A percentile compares a stretch with the other conserved stretches of the same genome.
Evolutionary conservation across 2,888 invertebrate species (phyloP).

Genomic region (Notodromas monacha): DNA sequence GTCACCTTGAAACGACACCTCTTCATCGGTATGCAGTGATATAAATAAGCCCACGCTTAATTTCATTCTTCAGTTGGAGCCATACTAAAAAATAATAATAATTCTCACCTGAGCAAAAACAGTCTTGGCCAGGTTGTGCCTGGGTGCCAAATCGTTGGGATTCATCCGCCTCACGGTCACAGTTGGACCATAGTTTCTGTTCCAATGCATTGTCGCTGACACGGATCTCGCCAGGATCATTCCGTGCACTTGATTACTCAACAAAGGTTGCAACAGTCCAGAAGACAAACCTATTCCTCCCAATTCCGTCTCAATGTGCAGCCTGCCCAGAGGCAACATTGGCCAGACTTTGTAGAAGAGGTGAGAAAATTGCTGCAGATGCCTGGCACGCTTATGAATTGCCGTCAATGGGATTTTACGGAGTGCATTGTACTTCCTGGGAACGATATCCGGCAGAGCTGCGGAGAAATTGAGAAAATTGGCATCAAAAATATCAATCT

Average conservation of each 20-base stretch:
- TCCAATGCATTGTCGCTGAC: slow-evolving; percentile 30
- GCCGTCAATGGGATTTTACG: slow-evolving; percentile 20
- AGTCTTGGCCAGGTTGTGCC: slow-evolving; percentile 23
- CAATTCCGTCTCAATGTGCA: slow-evolving; percentile 13
- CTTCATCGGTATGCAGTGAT: too few relatives aligned
- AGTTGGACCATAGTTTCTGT: slow-evolving; percentile 29
- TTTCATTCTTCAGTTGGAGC: too few relatives aligned
- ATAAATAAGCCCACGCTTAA: too few relatives aligned
- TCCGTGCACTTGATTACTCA: slow-evolving; percentile 26
- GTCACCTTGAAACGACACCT: too few relatives aligned
- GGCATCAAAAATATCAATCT: too few relatives aligned
- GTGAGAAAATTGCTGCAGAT: slow-evolving; percentile 27
- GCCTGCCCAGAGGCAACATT: slow-evolving; percentile 19
- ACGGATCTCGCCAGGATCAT: slow-evolving; percentile 27
- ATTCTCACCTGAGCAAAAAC: slow-evolving; percentile 25
- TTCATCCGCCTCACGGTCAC: slow-evolving; percentile 27
- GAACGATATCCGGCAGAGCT: slow-evolving; percentile 22
- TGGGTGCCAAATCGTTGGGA: slow-evolving; percentile 24
- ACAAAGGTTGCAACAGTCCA: slow-evolving; percentile 20
- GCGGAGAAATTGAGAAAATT: too few relatives aligned
- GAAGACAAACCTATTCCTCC: slow-evolving; percentile 14
- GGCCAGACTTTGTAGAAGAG: slow-evolving; percentile 25
- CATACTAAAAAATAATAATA: too few relatives aligned
- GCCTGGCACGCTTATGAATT: slow-evolving; percentile 22
- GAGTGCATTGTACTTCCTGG: slow-evolving; percentile 23